Base-by-base conservation (phyloP, 2,888 invertebrate species). In the Isoperla grammatica region DNA sequence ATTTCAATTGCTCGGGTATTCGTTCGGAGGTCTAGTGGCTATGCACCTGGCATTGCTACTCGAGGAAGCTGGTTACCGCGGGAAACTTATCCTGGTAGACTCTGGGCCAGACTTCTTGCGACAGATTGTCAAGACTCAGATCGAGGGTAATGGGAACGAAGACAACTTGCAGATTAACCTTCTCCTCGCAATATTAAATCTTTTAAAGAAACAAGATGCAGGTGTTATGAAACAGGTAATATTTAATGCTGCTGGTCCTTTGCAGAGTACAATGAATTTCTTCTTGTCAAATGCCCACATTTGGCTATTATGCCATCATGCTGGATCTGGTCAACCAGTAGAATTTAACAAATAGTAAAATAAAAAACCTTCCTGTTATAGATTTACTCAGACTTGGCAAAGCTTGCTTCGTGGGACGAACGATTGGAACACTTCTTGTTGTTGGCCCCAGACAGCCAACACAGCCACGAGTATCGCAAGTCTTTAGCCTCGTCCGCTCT, bases 1-100 rank as follows among this genome's bases (percentile, higher is more conserved):
- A n/a, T 95, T 88, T 75, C 81, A 82, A 61, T 71, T 97, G 1
- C 81, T 89, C 12, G 96, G 90, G 1, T 95, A 97, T 77, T 97
- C 96, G 12, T 95, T 85, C 70, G 97, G 97, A 46, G 78, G 86
- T 0, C 73, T 88, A 19, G 78, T 94, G 17, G 86, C 88, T 0
- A 74, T 95, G 59, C 90, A 94, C 71, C 75, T 95, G 61, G 87
- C 85, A 3, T 75, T 82, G 8, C 78, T 81, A 68, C 75, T 95
- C 39, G 91, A 92, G 73, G 75, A 74, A 6, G 76, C 80, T 68
- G 88, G 87, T 65, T 77, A 78, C 56, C 75, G 70, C 12, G 89
- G 88, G 2, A 77, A 79, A 43, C 67, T 90, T 1, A 77, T 87
- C 67, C 80, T 92, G 12, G 78, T 97, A 50, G 96, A 96, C 71